A percentile compares a stretch with the other conserved stretches of the same genome.
These are phyloP conservation scores for Hypotaenidia philippensis DNA, from an alignment of 2,797 vertebrate genomes.

Conservation along the genomic window DNA sequence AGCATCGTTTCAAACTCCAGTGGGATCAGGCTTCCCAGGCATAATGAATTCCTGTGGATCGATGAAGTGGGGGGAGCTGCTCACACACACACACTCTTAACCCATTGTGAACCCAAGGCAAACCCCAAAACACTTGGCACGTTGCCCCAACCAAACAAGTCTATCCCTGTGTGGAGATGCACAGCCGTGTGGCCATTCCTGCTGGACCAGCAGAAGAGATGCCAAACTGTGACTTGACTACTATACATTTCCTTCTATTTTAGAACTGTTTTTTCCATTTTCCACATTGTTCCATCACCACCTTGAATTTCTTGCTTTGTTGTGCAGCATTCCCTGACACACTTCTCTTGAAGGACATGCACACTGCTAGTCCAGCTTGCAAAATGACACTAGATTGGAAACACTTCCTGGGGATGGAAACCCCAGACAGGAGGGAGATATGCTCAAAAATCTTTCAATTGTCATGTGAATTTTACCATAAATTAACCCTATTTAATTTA, in stretches of 20 bases:
- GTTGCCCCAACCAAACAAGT: accelerated
- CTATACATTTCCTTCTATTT: not conserved
- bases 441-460: not conserved
- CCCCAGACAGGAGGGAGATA: not conserved
- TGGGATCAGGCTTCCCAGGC: not conserved
- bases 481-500: no score
- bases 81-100: not conserved
- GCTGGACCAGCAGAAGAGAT: not conserved
- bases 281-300: accelerated
- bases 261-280: not conserved
- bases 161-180: not conserved
- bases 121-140: not conserved
- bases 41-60: not conserved
- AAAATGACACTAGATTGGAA: not conserved
- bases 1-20: not conserved
- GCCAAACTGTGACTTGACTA: not conserved
- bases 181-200: accelerated
- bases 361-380: not conserved
- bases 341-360: not conserved
- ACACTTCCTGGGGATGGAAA: not conserved
- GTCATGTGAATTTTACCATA: not conserved
- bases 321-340: not conserved
- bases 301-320: not conserved
- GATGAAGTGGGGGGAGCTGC: not conserved
- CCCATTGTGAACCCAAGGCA: not conserved